Conservation (phyloP, 92 coral and sea anemone species). For the Scolanthus callimorphus region DNA sequence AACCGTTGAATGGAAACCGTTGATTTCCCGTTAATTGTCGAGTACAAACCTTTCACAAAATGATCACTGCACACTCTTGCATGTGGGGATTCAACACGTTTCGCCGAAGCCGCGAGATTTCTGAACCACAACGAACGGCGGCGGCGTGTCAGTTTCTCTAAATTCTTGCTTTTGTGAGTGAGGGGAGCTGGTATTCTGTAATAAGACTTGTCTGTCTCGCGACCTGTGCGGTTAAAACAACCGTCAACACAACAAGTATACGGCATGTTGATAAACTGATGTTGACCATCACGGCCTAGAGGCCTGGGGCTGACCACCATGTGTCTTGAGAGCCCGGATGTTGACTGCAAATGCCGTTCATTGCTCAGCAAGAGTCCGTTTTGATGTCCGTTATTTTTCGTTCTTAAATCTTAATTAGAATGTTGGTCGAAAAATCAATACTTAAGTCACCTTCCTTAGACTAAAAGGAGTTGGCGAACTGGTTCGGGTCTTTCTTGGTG, state of each 20-base stretch:
- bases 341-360: too few species aligned
- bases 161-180: not conserved
- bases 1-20: too few species aligned
- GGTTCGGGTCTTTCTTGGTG: too few species aligned
- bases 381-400: too few species aligned
- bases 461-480: too few species aligned
- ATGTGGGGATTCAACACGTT: not conserved
- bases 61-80: conserved; percentile 16
- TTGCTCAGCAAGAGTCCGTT: too few species aligned
- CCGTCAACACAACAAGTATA: conserved; percentile 13
- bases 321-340: too few species aligned
- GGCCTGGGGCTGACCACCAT: too few species aligned
- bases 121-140: conserved; percentile 5
- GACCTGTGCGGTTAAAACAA: conserved; percentile 3
- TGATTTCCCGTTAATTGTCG: not conserved
- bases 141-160: not conserved
- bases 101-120: not conserved
- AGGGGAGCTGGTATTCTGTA: conserved; percentile 16
- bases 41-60: conserved; percentile 9
- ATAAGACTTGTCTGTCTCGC: conserved; percentile 14
- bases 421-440: too few species aligned
- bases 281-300: too few species aligned
- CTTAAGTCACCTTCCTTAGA: too few species aligned
- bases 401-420: too few species aligned
- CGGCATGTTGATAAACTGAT: conserved; percentile 14